These are phyloP conservation scores for Eilema caniola DNA, from an alignment of 2,888 invertebrate species.

Conservation along the genomic window DNA sequence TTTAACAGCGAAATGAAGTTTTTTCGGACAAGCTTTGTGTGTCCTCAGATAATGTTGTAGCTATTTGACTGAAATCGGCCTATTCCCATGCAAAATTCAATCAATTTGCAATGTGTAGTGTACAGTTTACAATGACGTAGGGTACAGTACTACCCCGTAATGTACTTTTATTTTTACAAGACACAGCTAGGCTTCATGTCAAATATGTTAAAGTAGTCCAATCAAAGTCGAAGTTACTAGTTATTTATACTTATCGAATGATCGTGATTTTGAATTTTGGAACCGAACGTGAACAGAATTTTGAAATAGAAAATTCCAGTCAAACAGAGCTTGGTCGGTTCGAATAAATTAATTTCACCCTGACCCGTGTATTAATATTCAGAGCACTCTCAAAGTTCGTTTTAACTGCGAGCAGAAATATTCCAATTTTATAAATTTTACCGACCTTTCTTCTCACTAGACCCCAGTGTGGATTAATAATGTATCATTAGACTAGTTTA, in stretches of 20 bases:
- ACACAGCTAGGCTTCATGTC: neutral
- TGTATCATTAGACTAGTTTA: constrained; percentile 57
- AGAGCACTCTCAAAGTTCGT: constrained; percentile 82
- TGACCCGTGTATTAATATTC: constrained; percentile 84
- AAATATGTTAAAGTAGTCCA: constrained; percentile 21
- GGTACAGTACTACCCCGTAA: no score
- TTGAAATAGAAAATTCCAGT: constrained; percentile 76
- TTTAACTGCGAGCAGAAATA: constrained; percentile 80
- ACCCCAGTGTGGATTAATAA: constrained; percentile 59
- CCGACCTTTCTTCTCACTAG: constrained; percentile 65
- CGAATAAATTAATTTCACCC: constrained; percentile 83
- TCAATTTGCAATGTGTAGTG: neutral
- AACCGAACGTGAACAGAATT: constrained; percentile 74
- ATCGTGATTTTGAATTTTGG: constrained; percentile 70
- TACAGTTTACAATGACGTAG: neutral
- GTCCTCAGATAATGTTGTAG: neutral
- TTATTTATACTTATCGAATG: constrained; percentile 39
- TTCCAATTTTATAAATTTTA: constrained; percentile 80
- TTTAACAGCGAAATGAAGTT: no score
- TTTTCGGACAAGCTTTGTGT: neutral
- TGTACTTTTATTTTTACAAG: neutral
- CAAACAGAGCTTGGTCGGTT: constrained; percentile 77
- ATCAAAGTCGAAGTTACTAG: constrained; percentile 23
- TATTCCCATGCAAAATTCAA: neutral
- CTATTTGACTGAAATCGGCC: neutral